These are phyloP conservation scores for Cryptomyrus ogoouensis DNA, from an alignment of 2,113 vertebrate species.

Conservation along the genomic window DNA sequence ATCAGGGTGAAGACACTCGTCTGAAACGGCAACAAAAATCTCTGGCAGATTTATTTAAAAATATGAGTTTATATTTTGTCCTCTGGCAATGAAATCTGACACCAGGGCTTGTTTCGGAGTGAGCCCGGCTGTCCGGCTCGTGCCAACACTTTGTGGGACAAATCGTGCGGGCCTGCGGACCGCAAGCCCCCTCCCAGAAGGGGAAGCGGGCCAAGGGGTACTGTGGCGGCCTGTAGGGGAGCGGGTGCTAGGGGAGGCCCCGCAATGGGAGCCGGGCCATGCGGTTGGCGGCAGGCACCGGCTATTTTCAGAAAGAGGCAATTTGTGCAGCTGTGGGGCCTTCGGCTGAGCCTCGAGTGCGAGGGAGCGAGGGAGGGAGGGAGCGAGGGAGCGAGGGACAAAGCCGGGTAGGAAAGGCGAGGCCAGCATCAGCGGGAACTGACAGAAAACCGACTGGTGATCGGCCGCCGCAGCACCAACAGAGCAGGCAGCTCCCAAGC, in stretches of 20 bases:
- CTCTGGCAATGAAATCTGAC: neutral
- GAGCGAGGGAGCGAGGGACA: neutral
- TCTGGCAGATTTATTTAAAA: constrained; percentile 19
- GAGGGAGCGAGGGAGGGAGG: neutral
- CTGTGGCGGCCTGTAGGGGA: neutral
- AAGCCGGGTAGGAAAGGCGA: constrained; percentile 4
- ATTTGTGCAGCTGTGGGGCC: constrained; percentile 54
- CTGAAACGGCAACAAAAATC: constrained; percentile 6
- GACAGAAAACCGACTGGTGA: neutral
- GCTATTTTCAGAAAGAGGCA: constrained; percentile 60
- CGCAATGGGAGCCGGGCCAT: constrained; percentile 52
- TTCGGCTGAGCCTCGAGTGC: constrained; percentile 35
- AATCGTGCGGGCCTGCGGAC: neutral
- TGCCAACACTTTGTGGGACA: neutral
- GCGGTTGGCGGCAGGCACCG: constrained; percentile 50
- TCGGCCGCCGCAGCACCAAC: neutral
- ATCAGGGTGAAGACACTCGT: neutral
- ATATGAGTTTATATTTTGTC: constrained; percentile 11
- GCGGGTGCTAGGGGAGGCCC: neutral
- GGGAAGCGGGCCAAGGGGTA: neutral
- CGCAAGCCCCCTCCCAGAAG: neutral
- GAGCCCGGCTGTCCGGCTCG: neutral
- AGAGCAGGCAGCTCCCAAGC: neutral
- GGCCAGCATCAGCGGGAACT: neutral
- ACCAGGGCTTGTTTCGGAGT: neutral